Conservation (phyloP, 1,140 invertebrate genomes). For the Tigriopus japonicus region DNA sequence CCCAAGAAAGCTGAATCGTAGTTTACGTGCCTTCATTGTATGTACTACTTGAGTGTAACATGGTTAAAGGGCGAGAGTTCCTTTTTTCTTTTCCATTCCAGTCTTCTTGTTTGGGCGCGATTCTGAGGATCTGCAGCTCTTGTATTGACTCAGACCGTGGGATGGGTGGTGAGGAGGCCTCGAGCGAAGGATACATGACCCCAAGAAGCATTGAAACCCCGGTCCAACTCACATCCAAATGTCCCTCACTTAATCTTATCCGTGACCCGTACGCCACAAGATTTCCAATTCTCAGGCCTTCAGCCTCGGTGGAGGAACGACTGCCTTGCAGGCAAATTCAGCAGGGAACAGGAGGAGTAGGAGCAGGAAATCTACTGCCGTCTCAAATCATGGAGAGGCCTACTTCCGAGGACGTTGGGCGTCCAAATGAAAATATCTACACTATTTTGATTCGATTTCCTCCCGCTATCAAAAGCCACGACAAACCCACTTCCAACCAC, state of each 20-base stretch:
- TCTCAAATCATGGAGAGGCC: too few species aligned
- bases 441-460: slow-evolving; percentile 7
- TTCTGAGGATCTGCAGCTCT: slow-evolving; percentile 20
- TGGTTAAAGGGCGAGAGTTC: too few species aligned
- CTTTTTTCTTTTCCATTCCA: too few species aligned
- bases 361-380: too few species aligned
- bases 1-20: too few species aligned
- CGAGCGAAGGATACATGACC: slow-evolving; percentile 30
- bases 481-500: background rate
- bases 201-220: slow-evolving; percentile 68
- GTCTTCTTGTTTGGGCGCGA: too few species aligned
- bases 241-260: slow-evolving; percentile 62
- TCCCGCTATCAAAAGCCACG: background rate
- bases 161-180: slow-evolving; percentile 22
- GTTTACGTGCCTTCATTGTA: too few species aligned
- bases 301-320: slow-evolving; percentile 21
- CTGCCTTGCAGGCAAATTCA: too few species aligned
- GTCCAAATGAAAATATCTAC: background rate
- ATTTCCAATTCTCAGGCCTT: slow-evolving; percentile 20
- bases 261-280: slow-evolving; percentile 39
- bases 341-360: too few species aligned
- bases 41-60: too few species aligned
- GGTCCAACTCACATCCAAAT: slow-evolving; percentile 51
- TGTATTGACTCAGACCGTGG: slow-evolving; percentile 22
- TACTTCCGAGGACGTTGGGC: background rate